Base-by-base conservation (phyloP, 2,888 invertebrate genomes). In the Furcula furcula region DNA sequence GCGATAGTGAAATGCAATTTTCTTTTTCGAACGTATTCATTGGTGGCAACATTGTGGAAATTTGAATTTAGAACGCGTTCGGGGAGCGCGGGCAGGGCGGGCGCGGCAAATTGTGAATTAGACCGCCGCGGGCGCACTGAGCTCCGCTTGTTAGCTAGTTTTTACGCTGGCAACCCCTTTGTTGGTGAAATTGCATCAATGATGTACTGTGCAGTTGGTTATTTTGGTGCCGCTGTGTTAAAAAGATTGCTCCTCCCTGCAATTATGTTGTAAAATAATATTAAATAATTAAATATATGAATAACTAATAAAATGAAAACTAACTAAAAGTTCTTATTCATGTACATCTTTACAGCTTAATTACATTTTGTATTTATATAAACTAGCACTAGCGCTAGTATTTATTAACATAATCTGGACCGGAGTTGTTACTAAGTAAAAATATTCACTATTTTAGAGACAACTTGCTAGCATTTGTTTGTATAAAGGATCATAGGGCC, bases 81-180 rank as follows among this genome's bases (percentile, higher is more conserved):
- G 72, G 78, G 65, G 73, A 70, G 72, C 71, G 71, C 63, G 63
- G 61, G 65, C 64, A 55, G 26, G 57, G 40, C 55, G 26, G 57
- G 40, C 47, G 65, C 56, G 62, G 74, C 77, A 76, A 83, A 83
- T 84, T 83, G 82, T 77, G 82, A 79, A 83, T 82, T 82, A 83
- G 81, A 65, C 57, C 63, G 65, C 65, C 64, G 75, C 77, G 73
- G 76, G 82, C 78, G 77, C 74, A 72, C 64, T 63, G 70, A 71
- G 55, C 59, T 55, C 57, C 61, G 81, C 80, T 85, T 78, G 86
- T 86, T 85, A 84, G 83, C 69, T 83, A 83, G 85, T 85, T 85
- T 84, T 85, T 84, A 76, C 77, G 55, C 57, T 64, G 61, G 70
- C 73, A 72, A 76, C 77, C 81, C 83, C 83, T 84, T 83, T 84